Percentiles rank a stretch among this genome's conserved stretches.
Conservation (phyloP, 2,797 vertebrate species). For the Sciurus vulgaris region DNA sequence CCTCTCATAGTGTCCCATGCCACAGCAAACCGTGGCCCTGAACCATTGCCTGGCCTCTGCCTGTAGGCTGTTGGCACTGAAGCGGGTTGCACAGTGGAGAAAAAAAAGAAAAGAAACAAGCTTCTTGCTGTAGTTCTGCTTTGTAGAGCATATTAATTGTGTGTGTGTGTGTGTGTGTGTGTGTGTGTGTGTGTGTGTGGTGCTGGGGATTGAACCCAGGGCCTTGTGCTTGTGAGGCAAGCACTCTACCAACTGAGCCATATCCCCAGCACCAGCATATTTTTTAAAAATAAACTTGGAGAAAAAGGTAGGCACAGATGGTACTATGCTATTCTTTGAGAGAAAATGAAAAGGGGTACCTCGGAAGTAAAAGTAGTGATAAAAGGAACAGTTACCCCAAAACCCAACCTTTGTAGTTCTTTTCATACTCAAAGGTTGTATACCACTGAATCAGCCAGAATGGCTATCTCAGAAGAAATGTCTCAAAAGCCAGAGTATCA, state of each 20-base stretch:
- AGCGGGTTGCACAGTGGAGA: too few species aligned
- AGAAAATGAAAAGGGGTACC: background rate
- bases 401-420: background rate
- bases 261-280: too few species aligned
- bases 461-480: background rate
- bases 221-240: too few species aligned
- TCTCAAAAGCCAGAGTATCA: background rate
- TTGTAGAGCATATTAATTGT: background rate
- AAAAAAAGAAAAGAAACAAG: background rate
- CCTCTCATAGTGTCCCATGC: too few species aligned
- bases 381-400: background rate
- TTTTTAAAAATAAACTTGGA: background rate
- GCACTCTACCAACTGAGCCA: too few species aligned
- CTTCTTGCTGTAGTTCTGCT: background rate
- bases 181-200: too few species aligned
- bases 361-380: slow-evolving; percentile 16
- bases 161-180: too few species aligned
- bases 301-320: background rate
- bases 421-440: background rate
- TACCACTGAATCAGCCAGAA: background rate
- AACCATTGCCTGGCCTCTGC: too few species aligned
- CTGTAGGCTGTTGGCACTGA: too few species aligned
- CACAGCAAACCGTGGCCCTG: too few species aligned
- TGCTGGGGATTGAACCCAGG: too few species aligned
- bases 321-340: background rate